These are phyloP conservation scores for Paratilapia polleni DNA, from an alignment of 2,113 vertebrate species.

Conservation along the genomic window DNA sequence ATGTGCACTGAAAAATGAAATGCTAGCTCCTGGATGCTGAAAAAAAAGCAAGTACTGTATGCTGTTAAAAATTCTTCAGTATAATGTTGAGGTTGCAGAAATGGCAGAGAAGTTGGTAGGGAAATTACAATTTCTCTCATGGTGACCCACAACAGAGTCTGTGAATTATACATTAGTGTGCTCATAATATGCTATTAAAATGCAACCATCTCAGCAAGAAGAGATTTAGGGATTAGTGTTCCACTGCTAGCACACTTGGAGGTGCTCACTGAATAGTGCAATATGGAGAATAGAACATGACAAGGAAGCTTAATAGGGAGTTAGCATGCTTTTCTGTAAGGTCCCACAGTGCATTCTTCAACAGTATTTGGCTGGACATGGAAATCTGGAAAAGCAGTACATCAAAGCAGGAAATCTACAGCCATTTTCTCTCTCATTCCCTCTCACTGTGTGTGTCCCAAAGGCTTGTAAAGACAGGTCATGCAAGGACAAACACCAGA, in stretches of 20 bases:
- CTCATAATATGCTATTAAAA: conserved; percentile 55
- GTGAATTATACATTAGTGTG: conserved; percentile 19
- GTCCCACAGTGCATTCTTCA: conserved; percentile 1
- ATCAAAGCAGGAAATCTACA: neutral
- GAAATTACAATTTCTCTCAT: neutral
- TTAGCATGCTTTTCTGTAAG: conserved; percentile 35
- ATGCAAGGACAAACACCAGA: neutral
- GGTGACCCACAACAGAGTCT: neutral
- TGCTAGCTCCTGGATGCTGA: neutral
- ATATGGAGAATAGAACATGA: conserved; percentile 28
- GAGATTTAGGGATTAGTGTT: conserved; percentile 54
- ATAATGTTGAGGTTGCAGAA: conserved; percentile 1
- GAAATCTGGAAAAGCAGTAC: conserved; percentile 1
- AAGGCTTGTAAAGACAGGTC: neutral
- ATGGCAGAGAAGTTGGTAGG: neutral
- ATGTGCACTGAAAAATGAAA: neutral
- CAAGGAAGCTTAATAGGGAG: conserved; percentile 4
- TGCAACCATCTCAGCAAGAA: conserved; percentile 39
- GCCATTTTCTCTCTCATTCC: neutral
- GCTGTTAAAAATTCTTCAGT: neutral
- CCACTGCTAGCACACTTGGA: conserved; percentile 19
- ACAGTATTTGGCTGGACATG: neutral
- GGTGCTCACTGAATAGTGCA: conserved; percentile 30
- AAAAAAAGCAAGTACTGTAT: neutral
- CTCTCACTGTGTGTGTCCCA: neutral